Evolutionary conservation across 2,888 invertebrate genomes (phyloP).

Genomic region (Steinernema hermaphroditum): DNA sequence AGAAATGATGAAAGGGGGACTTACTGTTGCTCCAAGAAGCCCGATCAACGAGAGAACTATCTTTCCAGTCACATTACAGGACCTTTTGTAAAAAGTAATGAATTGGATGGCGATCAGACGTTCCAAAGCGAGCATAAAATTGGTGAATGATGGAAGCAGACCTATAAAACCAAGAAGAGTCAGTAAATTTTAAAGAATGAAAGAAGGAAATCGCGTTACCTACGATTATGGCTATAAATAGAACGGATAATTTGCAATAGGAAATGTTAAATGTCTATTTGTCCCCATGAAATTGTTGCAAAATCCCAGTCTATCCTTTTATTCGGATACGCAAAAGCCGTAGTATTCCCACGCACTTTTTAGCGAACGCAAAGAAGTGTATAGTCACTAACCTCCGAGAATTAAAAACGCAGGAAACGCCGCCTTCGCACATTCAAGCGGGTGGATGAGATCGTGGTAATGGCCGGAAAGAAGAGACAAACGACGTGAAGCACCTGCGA

Average conservation of each 20-base stretch:
- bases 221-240: too few species aligned
- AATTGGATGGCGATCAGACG: constrained; percentile 6
- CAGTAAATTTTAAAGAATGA: too few species aligned
- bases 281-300: too few species aligned
- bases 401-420: constrained; percentile 3
- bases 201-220: too few species aligned
- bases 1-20: not conserved
- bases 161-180: too few species aligned
- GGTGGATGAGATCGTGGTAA: constrained; percentile 16
- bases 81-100: constrained; percentile 18
- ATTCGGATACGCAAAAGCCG: too few species aligned
- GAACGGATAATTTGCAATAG: too few species aligned
- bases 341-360: too few species aligned
- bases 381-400: not conserved
- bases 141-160: constrained; percentile 4
- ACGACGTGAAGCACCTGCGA: not conserved
- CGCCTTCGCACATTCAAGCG: not conserved
- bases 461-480: not conserved
- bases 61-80: constrained; percentile 3
- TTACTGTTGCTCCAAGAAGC: not conserved
- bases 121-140: constrained; percentile 12
- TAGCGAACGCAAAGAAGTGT: too few species aligned
- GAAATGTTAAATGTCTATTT: too few species aligned
- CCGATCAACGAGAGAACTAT: not conserved
- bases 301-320: too few species aligned